Evolutionary conservation across 2,888 invertebrate species (phyloP), one percentile per base, ranked within the genome.

Genomic region (Amblyjoppa proteus): DNA sequence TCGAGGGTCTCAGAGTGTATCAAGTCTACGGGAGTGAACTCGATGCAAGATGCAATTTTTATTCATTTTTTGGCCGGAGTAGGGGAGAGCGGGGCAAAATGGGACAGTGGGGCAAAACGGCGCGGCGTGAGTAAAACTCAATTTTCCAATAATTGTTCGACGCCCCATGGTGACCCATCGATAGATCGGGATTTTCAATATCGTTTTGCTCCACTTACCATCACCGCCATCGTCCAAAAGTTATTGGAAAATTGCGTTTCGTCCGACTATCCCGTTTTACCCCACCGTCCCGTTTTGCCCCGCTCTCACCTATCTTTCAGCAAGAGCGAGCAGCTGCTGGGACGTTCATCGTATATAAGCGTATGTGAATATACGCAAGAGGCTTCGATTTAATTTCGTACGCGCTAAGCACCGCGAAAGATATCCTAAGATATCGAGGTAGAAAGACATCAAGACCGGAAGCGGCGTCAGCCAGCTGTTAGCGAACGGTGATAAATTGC

Each of bases 401-500:
- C 16, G 25, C 28, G 51, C 45, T 61, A 61, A 84, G 61, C 28
- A 74, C 31, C 25, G 61, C 6, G 38, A 70, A 70, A 69, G 38
- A 34, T 9, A 64, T 13, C 71, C n/a, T 25, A 51, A 38, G 41
- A 53, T 16, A 69, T 70, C 38, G 71, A 31, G 31, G 13, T 49
- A 20, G 79, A 61, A 20, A 41, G 56, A 82, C 71, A 75, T 66
- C 69, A 49, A 20, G 41, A 70, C 51, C 45, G 49, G 6, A 25
- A 64, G 70, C 38, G 45, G 56, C 25, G 56, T 73, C 58, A 70
- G 61, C 70, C 82, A 84, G 87, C 81, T 84, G 87, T 86, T 86
- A 66, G 74, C 74, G 71, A 66, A 61, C 51, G 77, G 75, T 84
- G 82, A 87, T 84, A 84, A 82, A 86, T 87, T 82, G 74, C 87